phyloP scores from a whole-genome alignment of 1,140 invertebrate species.

The Drosophila pachea region DNA sequence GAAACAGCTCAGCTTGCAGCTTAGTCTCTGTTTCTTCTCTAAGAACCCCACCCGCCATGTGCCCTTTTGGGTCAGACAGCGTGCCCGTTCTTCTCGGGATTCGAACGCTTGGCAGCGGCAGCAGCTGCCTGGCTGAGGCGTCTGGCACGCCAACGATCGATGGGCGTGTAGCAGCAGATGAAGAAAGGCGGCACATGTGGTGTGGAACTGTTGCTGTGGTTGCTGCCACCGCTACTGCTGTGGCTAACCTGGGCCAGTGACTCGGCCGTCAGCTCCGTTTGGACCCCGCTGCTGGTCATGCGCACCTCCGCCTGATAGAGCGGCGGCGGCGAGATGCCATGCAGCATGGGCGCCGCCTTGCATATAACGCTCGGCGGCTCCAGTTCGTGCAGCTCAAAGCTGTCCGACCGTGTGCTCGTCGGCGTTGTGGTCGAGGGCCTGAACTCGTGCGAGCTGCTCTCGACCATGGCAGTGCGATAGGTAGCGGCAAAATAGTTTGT shows the following conservation, averaged over 20 bases:
- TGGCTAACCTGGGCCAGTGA: conserved; percentile 59
- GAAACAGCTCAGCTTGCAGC: conserved; percentile 58
- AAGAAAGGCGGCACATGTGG: conserved; percentile 66
- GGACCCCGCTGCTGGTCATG: conserved; percentile 72
- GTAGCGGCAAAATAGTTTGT: conserved; percentile 78
- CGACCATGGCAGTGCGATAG: conserved; percentile 79
- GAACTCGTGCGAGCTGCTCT: conserved; percentile 76
- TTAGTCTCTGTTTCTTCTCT: background rate
- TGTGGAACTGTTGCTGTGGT: conserved; percentile 24
- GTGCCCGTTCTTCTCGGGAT: conserved; percentile 35
- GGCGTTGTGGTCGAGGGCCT: conserved; percentile 71
- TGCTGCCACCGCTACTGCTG: conserved; percentile 38
- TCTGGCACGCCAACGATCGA: conserved; percentile 75
- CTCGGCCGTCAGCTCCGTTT: conserved; percentile 71
- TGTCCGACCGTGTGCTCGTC: conserved; percentile 62
- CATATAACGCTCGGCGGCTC: conserved; percentile 70
- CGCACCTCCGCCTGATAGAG: conserved; percentile 51
- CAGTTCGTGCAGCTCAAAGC: conserved; percentile 71
- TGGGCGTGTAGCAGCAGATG: conserved; percentile 76
- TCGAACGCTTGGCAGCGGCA: conserved; percentile 21
- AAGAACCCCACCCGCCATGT: conserved; percentile 4
- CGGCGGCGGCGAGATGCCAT: conserved; percentile 6
- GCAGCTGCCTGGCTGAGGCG: conserved; percentile 43
- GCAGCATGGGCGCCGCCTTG: conserved; percentile 54
- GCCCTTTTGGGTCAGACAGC: conserved; percentile 57